A percentile compares a stretch with the other conserved stretches of the same genome.
Evolutionary conservation across 2,113 vertebrate genomes (phyloP).

Genomic region (Gymnogyps californianus): DNA sequence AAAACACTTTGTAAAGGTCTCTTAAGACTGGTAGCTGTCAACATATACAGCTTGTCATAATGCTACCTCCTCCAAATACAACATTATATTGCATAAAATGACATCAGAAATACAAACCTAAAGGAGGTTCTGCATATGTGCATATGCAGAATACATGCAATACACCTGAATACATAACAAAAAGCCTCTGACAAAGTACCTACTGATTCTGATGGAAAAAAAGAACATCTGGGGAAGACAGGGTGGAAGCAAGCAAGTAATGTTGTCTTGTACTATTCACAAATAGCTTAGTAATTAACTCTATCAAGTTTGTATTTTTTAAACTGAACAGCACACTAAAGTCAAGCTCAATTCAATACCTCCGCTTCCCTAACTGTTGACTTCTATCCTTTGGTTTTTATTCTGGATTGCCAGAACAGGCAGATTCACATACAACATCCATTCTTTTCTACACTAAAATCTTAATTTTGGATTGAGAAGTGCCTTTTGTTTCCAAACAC

Average conservation of each 20-base stretch:
- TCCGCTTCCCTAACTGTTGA: not conserved
- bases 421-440: not conserved
- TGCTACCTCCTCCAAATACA: not conserved
- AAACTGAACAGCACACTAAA: not conserved
- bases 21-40: not conserved
- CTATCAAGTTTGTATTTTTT: not conserved
- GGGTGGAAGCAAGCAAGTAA: not conserved
- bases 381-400: not conserved
- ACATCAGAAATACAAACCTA: not conserved
- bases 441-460: constrained; percentile 19
- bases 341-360: not conserved
- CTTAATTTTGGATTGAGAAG: constrained; percentile 15
- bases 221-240: not conserved
- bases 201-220: not conserved
- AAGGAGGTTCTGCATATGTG: not conserved
- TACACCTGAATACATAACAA: not conserved
- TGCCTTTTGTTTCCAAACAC: constrained; percentile 26
- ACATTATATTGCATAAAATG: not conserved
- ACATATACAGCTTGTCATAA: not conserved
- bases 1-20: not conserved
- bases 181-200: not conserved
- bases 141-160: too few relatives aligned
- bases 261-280: not conserved
- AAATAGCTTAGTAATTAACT: not conserved
- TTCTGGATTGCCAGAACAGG: not conserved